Percentiles rank a stretch among this genome's conserved stretches.
Evolutionary conservation across 2,888 invertebrate genomes (phyloP).

Genomic region (Leptothorax acervorum): DNA sequence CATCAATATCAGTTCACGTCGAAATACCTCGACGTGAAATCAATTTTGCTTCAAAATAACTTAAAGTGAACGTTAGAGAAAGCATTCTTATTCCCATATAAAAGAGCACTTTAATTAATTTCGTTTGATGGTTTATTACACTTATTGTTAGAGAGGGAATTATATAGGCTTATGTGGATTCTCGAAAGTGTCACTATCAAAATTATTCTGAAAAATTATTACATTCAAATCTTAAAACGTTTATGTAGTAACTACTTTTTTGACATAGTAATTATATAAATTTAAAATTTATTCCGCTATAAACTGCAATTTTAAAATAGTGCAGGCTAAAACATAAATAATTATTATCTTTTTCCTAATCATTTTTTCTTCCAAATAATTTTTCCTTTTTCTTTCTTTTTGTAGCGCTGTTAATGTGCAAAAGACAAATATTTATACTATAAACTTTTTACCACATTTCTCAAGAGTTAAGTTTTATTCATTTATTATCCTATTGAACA

Average conservation of each 20-base stretch:
- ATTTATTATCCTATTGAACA: neutral
- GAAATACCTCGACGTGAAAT: conserved; percentile 33
- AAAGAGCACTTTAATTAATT: conserved; percentile 38
- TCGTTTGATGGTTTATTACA: neutral
- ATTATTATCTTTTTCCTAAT: neutral
- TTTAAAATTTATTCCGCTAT: neutral
- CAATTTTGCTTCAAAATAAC: conserved; percentile 37
- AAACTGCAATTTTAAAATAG: neutral
- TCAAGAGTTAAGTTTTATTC: neutral
- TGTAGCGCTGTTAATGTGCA: no score
- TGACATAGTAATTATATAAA: neutral
- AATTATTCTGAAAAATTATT: neutral
- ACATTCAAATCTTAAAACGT: neutral
- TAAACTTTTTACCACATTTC: neutral
- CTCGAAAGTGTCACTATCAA: neutral
- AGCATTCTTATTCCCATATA: conserved; percentile 7
- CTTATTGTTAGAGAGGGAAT: neutral
- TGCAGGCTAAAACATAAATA: neutral
- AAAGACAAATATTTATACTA: neutral
- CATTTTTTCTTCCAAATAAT: neutral
- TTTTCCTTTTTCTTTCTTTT: neutral
- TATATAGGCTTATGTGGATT: neutral
- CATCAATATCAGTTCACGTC: conserved; percentile 38
- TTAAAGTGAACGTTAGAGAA: conserved; percentile 22
- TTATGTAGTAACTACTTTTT: no score